Conservation (phyloP, 2,888 invertebrate species). For the Notodonta ziczac region DNA sequence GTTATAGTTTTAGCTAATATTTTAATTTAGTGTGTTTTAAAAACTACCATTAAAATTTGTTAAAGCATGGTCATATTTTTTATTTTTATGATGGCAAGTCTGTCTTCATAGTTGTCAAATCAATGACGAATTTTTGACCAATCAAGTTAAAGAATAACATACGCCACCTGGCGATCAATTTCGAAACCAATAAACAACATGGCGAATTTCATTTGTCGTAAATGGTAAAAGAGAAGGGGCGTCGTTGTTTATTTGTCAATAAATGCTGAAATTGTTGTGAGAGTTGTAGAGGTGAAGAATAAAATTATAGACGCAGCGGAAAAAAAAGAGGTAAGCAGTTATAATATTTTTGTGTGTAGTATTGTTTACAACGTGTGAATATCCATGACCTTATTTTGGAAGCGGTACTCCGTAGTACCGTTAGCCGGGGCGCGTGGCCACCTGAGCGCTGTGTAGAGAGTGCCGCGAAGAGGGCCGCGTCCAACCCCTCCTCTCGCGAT, state of each 20-base stretch:
- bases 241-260: conserved; percentile 47
- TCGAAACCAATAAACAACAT: conserved; percentile 63
- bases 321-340: conserved; percentile 55
- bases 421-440: conserved; percentile 78
- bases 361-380: conserved; percentile 65
- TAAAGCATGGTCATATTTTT: conserved; percentile 35
- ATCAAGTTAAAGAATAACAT: conserved; percentile 44
- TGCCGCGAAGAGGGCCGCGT: conserved; percentile 67
- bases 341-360: conserved; percentile 45
- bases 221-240: conserved; percentile 60
- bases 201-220: conserved; percentile 75
- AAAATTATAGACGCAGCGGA: conserved; percentile 19
- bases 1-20: conserved; percentile 51
- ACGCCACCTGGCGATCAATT: conserved; percentile 70
- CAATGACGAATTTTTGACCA: conserved; percentile 44
- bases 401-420: conserved; percentile 78
- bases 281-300: conserved; percentile 21
- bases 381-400: conserved; percentile 81
- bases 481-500: conserved; percentile 80
- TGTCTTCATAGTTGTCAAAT: conserved; percentile 24
- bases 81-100: conserved; percentile 33
- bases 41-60: conserved; percentile 48
- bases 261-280: conserved; percentile 34
- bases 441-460: conserved; percentile 61
- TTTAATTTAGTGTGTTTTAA: conserved; percentile 49